Evolutionary conservation across 1,140 invertebrate genomes (phyloP), one percentile per base, ranked within the genome.

Genomic region (Atta colombica): DNA sequence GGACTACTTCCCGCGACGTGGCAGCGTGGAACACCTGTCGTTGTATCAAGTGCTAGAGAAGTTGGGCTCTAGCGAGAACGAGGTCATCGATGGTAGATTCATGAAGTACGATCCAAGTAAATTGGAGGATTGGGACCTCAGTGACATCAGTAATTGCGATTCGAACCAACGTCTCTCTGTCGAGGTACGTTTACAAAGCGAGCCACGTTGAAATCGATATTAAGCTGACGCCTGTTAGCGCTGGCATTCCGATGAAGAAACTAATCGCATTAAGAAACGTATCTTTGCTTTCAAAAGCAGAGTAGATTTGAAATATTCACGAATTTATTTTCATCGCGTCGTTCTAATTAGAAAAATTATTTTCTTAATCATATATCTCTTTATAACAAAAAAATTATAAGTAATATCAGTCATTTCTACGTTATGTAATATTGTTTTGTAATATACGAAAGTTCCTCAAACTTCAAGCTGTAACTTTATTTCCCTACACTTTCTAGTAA

Each of bases 41-140:
- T 90, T 94, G 16, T 93, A 95, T 77, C 92, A 94, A 63, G 66
- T 94, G 12, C 66, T 95, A 7, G 93, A 94, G 14, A 94, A 93
- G 81, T 77, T 95, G 68, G 91, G 80, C 3, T 77, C 72, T 1
- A 58, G 88, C 25, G 63, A 94, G 92, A 89, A 87, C 78, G 39
- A 88, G 88, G 16, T 88, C 39, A 71, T 45, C 4, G 80, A 45
- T 31, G 90, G 90, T 12, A 92, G 91, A 71, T 91, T 93, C 74
- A 93, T 94, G 63, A 95, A 94, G 82, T 95, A 95, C 78, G 94
- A 95, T 12, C 93, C 94, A 77, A 93, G 92, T n/a, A 94, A 94
- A 84, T 91, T 94, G 55, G 94, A 95, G 78, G 94, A 96, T 85
- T 95, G 95, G 95, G 94, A 95, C 66, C 69, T 95, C 10, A 91